Evolutionary conservation across 2,113 vertebrate species (phyloP), one percentile per base, ranked within the genome.

Genomic region (Petroica traversi): DNA sequence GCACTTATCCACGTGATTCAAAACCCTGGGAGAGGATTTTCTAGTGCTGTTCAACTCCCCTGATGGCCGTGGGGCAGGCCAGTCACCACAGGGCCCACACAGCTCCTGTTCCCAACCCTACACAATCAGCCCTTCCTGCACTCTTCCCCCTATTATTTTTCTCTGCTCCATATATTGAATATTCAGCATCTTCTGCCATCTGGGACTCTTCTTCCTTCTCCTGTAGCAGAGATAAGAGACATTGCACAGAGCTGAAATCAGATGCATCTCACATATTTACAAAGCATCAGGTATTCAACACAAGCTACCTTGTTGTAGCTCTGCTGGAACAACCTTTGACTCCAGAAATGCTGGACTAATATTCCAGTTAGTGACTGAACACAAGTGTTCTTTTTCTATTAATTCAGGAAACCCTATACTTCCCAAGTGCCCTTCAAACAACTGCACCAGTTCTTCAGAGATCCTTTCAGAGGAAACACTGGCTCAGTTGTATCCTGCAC

Each of bases 21-120:
- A 41, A 45, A 1, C 45, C 52, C 22, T 1, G 1, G 13, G 25
- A 62, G 11, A 66, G 19, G 14, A 26, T n/a, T 8, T 31, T 11
- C 6, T 19, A 13, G 12, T 1, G 8, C 55, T 76, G 9, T 38
- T 13, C 40, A 6, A 7, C 59, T 58, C 31, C 58, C 55, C 28
- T 9, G 4, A 9, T 1, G 4, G n/a, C 57, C 52, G 38, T 2
- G 0, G 51, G 51, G 23, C 5, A 73, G 41, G 13, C 1, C 1
- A 11, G 46, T 11, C 57, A 57, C 25, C 38, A 29, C n/a, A 46
- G 40, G 25, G 17, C 28, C 26, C 19, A 3, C 0, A 4, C 20
- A 59, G 40, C 61, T 67, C 72, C 4, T 9, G 25, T 45, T 41
- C 41, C 22, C 18, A 48, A 54, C 57, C 77, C 77, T 41, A 36